Evolutionary conservation across 2,113 vertebrate species (phyloP).

Genomic region (Laticauda colubrina): DNA sequence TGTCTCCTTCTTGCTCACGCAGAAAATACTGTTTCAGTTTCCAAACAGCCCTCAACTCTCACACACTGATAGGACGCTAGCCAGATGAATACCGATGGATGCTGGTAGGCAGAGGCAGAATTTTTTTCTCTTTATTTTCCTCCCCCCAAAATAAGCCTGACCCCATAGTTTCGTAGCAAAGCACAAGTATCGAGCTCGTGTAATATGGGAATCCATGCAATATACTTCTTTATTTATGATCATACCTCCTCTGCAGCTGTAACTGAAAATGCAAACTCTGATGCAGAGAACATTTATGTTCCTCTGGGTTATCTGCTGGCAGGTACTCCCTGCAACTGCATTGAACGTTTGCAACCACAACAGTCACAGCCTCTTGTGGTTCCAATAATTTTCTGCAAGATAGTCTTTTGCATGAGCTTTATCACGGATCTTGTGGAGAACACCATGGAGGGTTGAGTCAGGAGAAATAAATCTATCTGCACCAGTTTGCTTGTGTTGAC

Average conservation of each 20-base stretch:
- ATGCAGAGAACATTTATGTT: background rate
- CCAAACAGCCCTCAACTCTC: too few species aligned
- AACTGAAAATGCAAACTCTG: background rate
- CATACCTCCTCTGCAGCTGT: background rate
- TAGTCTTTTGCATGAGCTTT: accelerated
- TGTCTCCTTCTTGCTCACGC: too few species aligned
- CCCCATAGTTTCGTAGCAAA: too few species aligned
- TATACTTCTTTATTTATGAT: background rate
- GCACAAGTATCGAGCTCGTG: background rate
- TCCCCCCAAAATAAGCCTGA: too few species aligned
- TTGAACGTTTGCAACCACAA: background rate
- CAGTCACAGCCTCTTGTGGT: background rate
- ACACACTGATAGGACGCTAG: too few species aligned
- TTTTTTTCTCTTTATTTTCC: too few species aligned
- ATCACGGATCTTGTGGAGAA: background rate
- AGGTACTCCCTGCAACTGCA: background rate
- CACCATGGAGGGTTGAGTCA: background rate
- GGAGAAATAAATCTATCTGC: background rate
- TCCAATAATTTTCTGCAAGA: background rate
- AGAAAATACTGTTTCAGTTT: too few species aligned
- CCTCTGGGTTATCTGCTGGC: background rate
- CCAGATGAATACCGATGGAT: too few species aligned
- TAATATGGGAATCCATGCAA: background rate
- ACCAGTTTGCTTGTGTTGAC: background rate
- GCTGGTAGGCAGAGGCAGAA: too few species aligned